These are phyloP conservation scores for Pollenia labialis DNA, from an alignment of 2,888 invertebrate species.

Conservation along the genomic window DNA sequence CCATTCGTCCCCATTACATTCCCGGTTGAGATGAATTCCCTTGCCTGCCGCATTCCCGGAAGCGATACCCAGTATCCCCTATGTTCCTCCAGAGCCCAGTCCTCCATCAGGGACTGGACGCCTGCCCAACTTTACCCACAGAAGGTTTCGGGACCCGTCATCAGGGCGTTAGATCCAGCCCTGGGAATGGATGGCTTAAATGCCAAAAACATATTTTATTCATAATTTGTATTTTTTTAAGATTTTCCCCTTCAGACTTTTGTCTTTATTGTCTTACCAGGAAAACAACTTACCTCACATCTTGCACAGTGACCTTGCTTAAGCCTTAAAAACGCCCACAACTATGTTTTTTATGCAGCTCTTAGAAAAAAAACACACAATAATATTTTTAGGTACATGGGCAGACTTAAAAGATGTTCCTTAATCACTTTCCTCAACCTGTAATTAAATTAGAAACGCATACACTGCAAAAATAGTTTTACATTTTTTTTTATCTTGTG, in stretches of 20 bases:
- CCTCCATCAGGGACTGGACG: too few species aligned
- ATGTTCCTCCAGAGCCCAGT: too few species aligned
- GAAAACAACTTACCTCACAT: constrained; percentile 67
- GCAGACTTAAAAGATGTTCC: constrained; percentile 57
- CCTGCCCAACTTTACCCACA: too few species aligned
- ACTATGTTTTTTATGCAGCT: constrained; percentile 17
- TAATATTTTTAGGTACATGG: neutral
- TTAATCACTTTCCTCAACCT: constrained; percentile 61
- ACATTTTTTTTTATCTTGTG: neutral
- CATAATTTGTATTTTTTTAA: too few species aligned
- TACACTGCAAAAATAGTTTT: constrained; percentile 63
- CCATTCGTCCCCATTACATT: too few species aligned
- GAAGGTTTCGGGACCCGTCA: too few species aligned
- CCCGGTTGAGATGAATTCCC: too few species aligned
- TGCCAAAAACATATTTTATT: too few species aligned
- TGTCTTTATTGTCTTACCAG: constrained; percentile 2
- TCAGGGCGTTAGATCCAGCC: too few species aligned
- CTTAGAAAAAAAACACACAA: constrained; percentile 12
- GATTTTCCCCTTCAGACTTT: neutral
- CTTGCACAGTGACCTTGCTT: constrained; percentile 64
- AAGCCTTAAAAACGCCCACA: constrained; percentile 63
- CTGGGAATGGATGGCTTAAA: too few species aligned
- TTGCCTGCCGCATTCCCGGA: too few species aligned
- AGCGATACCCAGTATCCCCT: too few species aligned
- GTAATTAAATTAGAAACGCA: constrained; percentile 72